Evolutionary conservation across 2,797 vertebrate species (phyloP).

Genomic region (Malacoraja senta): DNA sequence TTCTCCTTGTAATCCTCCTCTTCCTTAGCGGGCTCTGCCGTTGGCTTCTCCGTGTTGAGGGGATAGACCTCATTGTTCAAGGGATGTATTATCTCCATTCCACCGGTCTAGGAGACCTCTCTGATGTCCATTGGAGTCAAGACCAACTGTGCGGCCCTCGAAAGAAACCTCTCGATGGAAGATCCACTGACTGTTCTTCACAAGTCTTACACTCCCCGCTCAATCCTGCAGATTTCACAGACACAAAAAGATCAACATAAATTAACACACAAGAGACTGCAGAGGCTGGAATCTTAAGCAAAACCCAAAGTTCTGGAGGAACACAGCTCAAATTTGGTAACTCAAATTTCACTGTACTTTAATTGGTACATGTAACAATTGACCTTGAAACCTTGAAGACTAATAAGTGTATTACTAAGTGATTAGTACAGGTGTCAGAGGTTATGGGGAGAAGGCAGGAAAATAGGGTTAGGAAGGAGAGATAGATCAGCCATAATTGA

Average conservation of each 20-base stretch:
- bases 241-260: not conserved
- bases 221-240: not conserved
- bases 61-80: constrained; percentile 61
- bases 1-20: constrained; percentile 66
- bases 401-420: no score
- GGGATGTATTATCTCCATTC: constrained; percentile 75
- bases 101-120: constrained; percentile 52
- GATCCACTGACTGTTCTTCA: not conserved
- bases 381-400: no score
- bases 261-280: not conserved
- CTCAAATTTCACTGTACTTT: no score
- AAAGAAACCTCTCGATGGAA: no score
- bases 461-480: no score
- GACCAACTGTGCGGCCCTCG: not conserved
- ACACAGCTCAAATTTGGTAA: no score
- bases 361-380: no score
- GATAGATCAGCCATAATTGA: no score
- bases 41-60: constrained; percentile 53
- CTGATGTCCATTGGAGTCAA: constrained; percentile 64
- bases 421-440: no score
- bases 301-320: no score
- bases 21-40: constrained; percentile 50
- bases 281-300: no score
- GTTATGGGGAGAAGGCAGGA: no score
- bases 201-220: not conserved